Evolutionary conservation across 64 coral and sea anemone genomes (phyloP), one percentile per base, ranked within the genome.

Genomic region (Trachythela sp.): DNA sequence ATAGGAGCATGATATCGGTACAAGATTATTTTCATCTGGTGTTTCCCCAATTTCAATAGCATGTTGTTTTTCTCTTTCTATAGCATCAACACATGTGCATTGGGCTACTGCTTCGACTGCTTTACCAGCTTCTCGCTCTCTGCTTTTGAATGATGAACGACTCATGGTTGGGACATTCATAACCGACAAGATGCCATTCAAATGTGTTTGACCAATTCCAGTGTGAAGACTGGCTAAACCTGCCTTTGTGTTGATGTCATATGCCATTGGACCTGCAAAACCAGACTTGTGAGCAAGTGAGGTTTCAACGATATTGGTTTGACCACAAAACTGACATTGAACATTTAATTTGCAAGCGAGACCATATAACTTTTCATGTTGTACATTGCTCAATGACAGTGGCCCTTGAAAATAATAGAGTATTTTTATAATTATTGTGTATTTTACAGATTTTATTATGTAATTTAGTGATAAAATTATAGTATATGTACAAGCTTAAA

Each of bases 371-470:
- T 68, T 68, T 68, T 68, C 59, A 6, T 68, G 59, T 31, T n/a
- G 59, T n/a, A 68, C 59, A 68, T 68, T 68, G 30, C 59, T 68
- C 59, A 68, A 31, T 68, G 59, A 68, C 59, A 68, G 30, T 68
- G 59, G 59, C 15, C 59, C 59, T 68, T 68, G 5, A 68, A 68
- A 6, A 68, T n/a, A 7, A 68, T 68, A 68, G 30, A n/a, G 59
- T 68, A 54, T n/a, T 8, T n/a, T 68, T n/a, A 68, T 68, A 68
- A 14, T 31, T n/a, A 6, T 68, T 68, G 15, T 68, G 6, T 68
- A 22, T 2, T 68, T 68, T 22, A 10, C 9, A 10, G 9, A 22
- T 54, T 54, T 10, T 18, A 54, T 9, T 10, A 54, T 10, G n/a
- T n/a, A n/a, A n/a, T n/a, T n/a, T n/a, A n/a, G n/a, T n/a, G n/a